phyloP scores from a whole-genome alignment of 2,888 invertebrate species.

The Neocrepidodera transversa region DNA sequence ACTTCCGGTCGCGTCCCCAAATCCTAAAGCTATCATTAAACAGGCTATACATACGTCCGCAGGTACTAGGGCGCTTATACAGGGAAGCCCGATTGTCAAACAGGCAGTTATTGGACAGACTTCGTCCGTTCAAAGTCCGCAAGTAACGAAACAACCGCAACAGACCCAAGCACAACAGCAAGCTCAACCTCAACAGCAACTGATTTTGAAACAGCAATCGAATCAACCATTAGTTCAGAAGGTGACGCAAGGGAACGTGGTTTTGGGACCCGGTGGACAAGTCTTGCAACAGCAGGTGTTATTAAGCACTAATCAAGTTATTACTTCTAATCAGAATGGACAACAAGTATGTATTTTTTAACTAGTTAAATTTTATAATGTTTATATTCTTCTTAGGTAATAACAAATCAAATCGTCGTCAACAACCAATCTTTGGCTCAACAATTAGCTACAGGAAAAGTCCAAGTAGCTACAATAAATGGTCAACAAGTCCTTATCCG shows the following conservation, averaged over 20 bases:
- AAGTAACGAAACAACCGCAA: constrained; percentile 43
- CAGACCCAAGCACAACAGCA: neutral
- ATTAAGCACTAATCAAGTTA: constrained; percentile 57
- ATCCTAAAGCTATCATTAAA: constrained; percentile 50
- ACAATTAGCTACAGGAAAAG: constrained; percentile 82
- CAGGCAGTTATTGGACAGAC: constrained; percentile 33
- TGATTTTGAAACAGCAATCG: constrained; percentile 53
- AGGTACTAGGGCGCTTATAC: constrained; percentile 44
- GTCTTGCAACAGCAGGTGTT: constrained; percentile 57
- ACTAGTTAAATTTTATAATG: too few species aligned
- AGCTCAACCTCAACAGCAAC: constrained; percentile 47
- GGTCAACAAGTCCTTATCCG: constrained; percentile 86
- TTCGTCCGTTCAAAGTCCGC: constrained; percentile 48
- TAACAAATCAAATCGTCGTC: constrained; percentile 75
- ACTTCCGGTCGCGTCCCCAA: constrained; percentile 53
- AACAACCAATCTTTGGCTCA: constrained; percentile 80
- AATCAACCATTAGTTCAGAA: constrained; percentile 57
- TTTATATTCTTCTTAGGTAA: constrained; percentile 56
- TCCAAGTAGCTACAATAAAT: constrained; percentile 83
- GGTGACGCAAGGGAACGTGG: constrained; percentile 52
- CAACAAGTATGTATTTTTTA: constrained; percentile 56
- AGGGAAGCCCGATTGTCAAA: constrained; percentile 29
- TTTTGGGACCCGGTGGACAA: constrained; percentile 58
- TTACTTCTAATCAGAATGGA: constrained; percentile 55
- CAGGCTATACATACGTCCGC: constrained; percentile 44